These are phyloP conservation scores for Hydropotes inermis DNA, from an alignment of 2,113 vertebrate species.

Conservation along the genomic window DNA sequence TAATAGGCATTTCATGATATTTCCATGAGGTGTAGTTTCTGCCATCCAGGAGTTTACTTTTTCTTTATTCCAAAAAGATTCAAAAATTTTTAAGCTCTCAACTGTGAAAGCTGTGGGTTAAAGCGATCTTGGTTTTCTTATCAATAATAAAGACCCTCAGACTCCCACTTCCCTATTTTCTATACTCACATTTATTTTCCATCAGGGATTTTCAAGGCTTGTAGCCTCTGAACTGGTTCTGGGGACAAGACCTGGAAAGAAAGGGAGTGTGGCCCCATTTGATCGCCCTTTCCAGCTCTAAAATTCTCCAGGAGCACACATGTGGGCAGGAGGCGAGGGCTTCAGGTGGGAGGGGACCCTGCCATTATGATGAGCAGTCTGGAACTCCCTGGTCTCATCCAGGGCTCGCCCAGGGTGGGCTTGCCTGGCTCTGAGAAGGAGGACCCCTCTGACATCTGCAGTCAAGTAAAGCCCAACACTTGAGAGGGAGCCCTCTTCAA, in stretches of 20 bases:
- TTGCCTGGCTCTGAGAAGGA: neutral
- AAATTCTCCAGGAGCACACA: fast-evolving
- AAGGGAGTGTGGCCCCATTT: fast-evolving
- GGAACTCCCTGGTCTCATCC: neutral
- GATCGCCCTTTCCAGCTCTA: neutral
- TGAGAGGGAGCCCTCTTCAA: neutral
- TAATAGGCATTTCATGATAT: neutral
- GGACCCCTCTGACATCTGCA: neutral
- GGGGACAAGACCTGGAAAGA: neutral
- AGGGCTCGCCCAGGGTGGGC: neutral
- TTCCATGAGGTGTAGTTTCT: neutral
- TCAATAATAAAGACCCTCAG: neutral
- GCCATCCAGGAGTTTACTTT: neutral
- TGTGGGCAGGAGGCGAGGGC: neutral
- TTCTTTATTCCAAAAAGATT: neutral
- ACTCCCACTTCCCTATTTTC: neutral
- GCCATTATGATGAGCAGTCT: fast-evolving
- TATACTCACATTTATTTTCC: neutral
- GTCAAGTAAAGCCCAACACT: neutral
- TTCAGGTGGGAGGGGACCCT: neutral
- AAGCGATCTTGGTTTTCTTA: neutral
- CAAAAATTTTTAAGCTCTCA: neutral
- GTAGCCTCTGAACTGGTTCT: neutral
- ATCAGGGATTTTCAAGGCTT: neutral
- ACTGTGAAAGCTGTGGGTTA: neutral